These are phyloP conservation scores for Euglossa dilemma DNA, from an alignment of 1,140 invertebrate genomes.

Conservation along the genomic window DNA sequence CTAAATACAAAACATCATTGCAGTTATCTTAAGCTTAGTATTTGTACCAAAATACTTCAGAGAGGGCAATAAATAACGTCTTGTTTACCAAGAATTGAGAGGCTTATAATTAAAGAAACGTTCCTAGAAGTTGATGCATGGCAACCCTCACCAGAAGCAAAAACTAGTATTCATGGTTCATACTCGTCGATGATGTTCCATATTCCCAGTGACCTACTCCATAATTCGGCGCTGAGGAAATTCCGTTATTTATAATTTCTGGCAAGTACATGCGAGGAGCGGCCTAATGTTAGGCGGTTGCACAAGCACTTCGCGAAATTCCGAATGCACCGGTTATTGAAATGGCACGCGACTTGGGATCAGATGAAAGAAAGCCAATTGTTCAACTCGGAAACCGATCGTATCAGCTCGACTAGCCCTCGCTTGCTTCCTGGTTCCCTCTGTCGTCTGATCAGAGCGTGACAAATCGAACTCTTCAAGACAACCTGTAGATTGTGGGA, in stretches of 20 bases:
- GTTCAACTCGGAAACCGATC: neutral
- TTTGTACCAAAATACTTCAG: neutral
- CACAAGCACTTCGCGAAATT: constrained; percentile 72
- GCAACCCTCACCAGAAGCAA: neutral
- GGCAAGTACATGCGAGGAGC: constrained; percentile 73
- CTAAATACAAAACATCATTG: neutral
- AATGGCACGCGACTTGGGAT: constrained; percentile 7
- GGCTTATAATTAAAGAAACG: neutral
- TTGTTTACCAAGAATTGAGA: neutral
- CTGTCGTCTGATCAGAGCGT: neutral
- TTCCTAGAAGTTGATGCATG: neutral
- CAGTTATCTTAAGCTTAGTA: neutral
- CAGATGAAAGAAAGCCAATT: neutral
- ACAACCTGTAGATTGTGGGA: neutral
- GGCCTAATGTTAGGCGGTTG: constrained; percentile 77
- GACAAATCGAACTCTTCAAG: neutral
- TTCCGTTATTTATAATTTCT: constrained; percentile 82
- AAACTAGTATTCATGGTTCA: constrained; percentile 1
- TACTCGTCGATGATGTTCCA: constrained; percentile 66
- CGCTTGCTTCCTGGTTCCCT: too few species aligned
- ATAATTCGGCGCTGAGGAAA: constrained; percentile 71
- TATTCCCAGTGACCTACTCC: constrained; percentile 72
- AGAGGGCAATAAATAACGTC: neutral
- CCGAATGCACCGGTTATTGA: constrained; percentile 34
- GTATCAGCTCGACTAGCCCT: too few species aligned